Evolutionary conservation across 1,140 invertebrate species (phyloP).

Genomic region (Panulirus ornatus): DNA sequence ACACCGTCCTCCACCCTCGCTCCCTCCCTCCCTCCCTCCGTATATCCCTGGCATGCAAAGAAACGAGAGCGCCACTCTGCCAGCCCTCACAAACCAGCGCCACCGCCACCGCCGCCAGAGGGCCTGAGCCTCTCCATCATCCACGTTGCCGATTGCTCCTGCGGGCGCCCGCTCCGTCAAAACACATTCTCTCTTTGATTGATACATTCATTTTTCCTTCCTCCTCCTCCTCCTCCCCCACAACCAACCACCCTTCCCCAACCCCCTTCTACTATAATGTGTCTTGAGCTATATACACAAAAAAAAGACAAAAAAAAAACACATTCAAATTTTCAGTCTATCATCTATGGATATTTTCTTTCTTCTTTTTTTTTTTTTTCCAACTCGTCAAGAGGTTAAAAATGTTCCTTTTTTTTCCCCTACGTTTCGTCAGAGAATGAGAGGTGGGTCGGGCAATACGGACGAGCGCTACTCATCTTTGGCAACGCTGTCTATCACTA

Average conservation of each 20-base stretch:
- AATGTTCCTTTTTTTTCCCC: no score
- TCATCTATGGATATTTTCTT: no score
- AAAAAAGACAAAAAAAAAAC: no score
- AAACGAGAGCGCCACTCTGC: slow-evolving; percentile 43
- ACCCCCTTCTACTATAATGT: no score
- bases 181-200: slow-evolving; percentile 5
- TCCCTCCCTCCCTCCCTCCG: not conserved
- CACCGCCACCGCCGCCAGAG: slow-evolving; percentile 15
- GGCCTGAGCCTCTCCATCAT: slow-evolving; percentile 42
- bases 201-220: slow-evolving; percentile 6
- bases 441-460: not conserved
- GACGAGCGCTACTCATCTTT: slow-evolving; percentile 2
- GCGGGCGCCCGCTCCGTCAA: slow-evolving; percentile 11
- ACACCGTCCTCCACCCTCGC: not conserved
- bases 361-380: no score
- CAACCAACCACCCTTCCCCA: not conserved
- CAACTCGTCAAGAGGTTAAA: no score
- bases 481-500: slow-evolving; percentile 57
- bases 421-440: no score
- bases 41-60: slow-evolving; percentile 46
- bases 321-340: no score
- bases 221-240: not conserved
- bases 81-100: not conserved
- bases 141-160: slow-evolving; percentile 27
- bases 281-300: no score